These are phyloP conservation scores for Euclidia mi DNA, from an alignment of 2,888 invertebrate species.

Conservation along the genomic window DNA sequence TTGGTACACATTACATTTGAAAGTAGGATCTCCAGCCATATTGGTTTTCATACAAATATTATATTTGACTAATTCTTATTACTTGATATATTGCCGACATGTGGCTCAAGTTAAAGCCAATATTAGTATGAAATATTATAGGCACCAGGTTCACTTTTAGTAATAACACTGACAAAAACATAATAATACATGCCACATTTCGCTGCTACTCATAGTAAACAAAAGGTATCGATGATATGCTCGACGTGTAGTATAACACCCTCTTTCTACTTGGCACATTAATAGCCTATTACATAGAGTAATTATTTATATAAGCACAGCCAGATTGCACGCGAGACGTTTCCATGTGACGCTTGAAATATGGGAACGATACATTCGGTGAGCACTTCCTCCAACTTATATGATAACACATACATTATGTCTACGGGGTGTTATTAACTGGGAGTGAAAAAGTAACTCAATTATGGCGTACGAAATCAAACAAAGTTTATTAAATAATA, in stretches of 20 bases:
- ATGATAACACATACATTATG: conserved; percentile 18
- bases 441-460: conserved; percentile 9
- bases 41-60: too few relatives aligned
- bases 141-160: too few relatives aligned
- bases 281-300: conserved; percentile 47
- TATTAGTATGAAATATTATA: too few relatives aligned
- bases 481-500: neutral
- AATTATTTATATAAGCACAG: conserved; percentile 45
- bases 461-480: neutral
- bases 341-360: conserved; percentile 53
- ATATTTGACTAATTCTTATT: too few relatives aligned
- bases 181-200: too few relatives aligned
- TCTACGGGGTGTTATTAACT: conserved; percentile 12
- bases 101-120: too few relatives aligned
- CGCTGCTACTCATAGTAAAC: too few relatives aligned
- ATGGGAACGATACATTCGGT: conserved; percentile 48
- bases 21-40: too few relatives aligned
- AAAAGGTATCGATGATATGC: neutral
- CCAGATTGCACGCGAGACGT: conserved; percentile 29
- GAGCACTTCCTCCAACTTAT: conserved; percentile 27
- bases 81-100: too few relatives aligned
- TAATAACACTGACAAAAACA: too few relatives aligned
- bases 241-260: neutral
- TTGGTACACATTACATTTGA: too few relatives aligned
- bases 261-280: conserved; percentile 28